Conservation (phyloP, 2,797 vertebrate species). For the Ctenopoma multispine region DNA sequence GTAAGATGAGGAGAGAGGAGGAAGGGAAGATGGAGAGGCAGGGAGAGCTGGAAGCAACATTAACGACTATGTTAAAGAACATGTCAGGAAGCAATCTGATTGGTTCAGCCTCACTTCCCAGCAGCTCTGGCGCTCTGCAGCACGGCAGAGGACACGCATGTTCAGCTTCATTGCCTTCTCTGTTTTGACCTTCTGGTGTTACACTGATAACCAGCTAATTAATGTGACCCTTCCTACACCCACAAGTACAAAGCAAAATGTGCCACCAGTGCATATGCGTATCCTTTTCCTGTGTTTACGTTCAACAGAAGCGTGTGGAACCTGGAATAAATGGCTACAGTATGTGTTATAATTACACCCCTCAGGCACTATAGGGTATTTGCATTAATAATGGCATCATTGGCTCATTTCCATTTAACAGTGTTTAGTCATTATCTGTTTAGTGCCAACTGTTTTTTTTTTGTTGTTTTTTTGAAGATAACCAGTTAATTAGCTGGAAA, state of each 20-base stretch:
- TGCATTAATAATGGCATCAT: constrained; percentile 40
- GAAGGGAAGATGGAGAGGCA: background rate
- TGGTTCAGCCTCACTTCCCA: constrained; percentile 39
- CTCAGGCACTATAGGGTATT: constrained; percentile 28
- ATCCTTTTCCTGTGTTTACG: background rate
- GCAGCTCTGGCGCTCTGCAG: constrained; percentile 9
- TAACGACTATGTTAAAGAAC: constrained; percentile 16
- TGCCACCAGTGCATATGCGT: no score
- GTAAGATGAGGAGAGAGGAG: background rate
- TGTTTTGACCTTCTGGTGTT: constrained; percentile 33
- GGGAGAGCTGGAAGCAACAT: background rate
- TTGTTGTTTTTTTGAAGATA: constrained; percentile 17
- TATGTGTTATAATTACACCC: constrained; percentile 38
- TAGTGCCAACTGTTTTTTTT: constrained; percentile 1
- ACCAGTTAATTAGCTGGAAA: constrained; percentile 30
- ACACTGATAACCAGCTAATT: constrained; percentile 46
- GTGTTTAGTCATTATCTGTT: constrained; percentile 32
- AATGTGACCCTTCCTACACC: background rate
- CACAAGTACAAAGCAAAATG: constrained; percentile 2
- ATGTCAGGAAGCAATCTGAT: constrained; percentile 19
- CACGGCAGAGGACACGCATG: background rate
- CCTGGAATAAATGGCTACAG: background rate
- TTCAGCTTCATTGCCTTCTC: constrained; percentile 33
- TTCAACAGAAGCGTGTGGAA: background rate
- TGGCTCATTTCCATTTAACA: constrained; percentile 41